phyloP scores from a whole-genome alignment of 2,113 vertebrate genomes.

The Caloenas nicobarica region DNA sequence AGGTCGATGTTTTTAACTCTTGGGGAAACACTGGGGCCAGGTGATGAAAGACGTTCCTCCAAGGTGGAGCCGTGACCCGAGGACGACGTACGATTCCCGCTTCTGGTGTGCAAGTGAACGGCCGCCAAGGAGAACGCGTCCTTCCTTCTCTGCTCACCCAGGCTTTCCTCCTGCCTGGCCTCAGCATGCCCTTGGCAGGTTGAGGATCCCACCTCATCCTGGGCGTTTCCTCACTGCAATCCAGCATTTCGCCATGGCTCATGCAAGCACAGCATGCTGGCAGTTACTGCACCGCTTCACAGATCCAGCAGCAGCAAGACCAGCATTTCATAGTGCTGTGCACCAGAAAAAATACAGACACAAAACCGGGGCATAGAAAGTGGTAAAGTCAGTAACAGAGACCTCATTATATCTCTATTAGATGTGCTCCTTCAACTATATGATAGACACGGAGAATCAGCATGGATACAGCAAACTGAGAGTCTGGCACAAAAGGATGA shows the following conservation, averaged over 20 bases:
- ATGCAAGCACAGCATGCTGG: neutral
- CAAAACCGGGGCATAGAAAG: neutral
- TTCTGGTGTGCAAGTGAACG: neutral
- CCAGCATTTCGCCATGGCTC: too few relatives aligned
- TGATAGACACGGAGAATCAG: neutral
- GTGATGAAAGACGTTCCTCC: slow-evolving; percentile 29
- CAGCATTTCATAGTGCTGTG: neutral
- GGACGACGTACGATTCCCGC: neutral
- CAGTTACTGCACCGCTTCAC: neutral
- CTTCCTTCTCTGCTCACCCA: neutral
- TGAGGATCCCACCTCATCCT: neutral
- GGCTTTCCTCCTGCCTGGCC: neutral
- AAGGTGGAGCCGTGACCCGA: neutral
- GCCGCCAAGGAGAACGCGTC: neutral
- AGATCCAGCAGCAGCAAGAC: neutral
- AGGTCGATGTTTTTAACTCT: neutral
- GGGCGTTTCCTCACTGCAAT: neutral
- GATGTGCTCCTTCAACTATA: neutral
- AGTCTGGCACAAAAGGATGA: neutral
- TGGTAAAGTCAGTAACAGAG: neutral
- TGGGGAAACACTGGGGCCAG: neutral
- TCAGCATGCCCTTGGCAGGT: neutral
- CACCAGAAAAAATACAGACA: neutral
- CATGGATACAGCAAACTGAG: rapidly evolving
- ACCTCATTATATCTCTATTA: rapidly evolving